Percentiles rank a stretch among this genome's conserved stretches.
These are phyloP conservation scores for Fabriciana adippe DNA, from an alignment of 2,888 invertebrate species.

Conservation along the genomic window DNA sequence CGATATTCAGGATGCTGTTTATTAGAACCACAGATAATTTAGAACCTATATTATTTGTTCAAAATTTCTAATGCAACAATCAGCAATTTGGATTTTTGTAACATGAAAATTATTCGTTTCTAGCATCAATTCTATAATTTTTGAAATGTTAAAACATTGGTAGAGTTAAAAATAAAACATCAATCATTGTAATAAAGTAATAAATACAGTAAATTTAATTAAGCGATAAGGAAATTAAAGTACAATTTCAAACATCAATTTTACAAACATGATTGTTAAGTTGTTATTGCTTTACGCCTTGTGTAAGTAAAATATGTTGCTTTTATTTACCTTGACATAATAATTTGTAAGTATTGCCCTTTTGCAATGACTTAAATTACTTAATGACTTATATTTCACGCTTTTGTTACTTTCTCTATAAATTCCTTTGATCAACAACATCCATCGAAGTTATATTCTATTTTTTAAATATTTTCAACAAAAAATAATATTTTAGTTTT, in stretches of 20 bases:
- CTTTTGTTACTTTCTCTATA: too few species aligned
- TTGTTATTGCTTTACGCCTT: conserved; percentile 28
- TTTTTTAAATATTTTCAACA: too few species aligned
- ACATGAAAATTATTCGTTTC: not conserved
- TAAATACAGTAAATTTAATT: conserved; percentile 33
- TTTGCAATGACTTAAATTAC: too few species aligned
- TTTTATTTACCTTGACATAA: not conserved
- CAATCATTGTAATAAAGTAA: conserved; percentile 3
- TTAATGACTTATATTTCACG: too few species aligned
- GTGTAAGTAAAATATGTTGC: conserved; percentile 28
- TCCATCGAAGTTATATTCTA: too few species aligned
- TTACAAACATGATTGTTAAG: conserved; percentile 31
- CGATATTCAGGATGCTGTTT: not conserved
- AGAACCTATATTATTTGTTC: too few species aligned
- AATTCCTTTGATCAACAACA: too few species aligned
- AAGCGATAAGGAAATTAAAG: conserved; percentile 35
- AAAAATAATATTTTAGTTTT: too few species aligned
- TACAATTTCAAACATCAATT: not conserved
- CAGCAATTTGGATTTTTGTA: too few species aligned
- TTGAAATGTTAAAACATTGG: not conserved
- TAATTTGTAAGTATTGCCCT: not conserved
- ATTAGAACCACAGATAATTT: not conserved
- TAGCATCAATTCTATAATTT: not conserved
- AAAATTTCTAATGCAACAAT: not conserved
- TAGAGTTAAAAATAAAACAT: not conserved